These are phyloP conservation scores for Arrhopalites spinosus DNA, from an alignment of 2,888 invertebrate genomes.

Conservation along the genomic window DNA sequence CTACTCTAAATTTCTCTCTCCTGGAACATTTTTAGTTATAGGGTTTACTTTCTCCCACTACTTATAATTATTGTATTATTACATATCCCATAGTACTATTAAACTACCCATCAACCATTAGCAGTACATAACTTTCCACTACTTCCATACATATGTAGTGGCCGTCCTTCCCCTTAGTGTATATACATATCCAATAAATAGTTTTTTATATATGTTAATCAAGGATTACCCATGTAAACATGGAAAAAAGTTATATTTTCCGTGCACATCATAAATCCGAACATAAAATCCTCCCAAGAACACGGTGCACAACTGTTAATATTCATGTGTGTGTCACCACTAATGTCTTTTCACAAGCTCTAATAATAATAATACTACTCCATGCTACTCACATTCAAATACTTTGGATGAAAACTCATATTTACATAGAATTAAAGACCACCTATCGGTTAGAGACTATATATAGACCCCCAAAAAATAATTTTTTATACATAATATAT, in stretches of 20 bases:
- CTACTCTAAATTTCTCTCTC: slow-evolving; percentile 16
- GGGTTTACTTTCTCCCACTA: slow-evolving; percentile 17
- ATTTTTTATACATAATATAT: slow-evolving; percentile 7
- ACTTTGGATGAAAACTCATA: no score
- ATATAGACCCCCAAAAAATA: no score
- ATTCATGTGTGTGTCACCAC: neutral
- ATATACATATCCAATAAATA: neutral
- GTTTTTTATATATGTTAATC: slow-evolving; percentile 6
- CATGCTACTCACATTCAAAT: neutral
- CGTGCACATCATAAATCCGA: neutral
- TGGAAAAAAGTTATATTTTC: neutral
- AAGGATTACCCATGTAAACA: neutral
- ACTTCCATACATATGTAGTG: neutral
- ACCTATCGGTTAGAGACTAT: no score
- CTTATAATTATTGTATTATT: slow-evolving; percentile 29
- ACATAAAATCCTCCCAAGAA: neutral
- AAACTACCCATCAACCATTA: slow-evolving; percentile 7
- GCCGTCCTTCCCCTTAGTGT: no score
- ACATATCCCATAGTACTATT: slow-evolving; percentile 8
- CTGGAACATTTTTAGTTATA: slow-evolving; percentile 5
- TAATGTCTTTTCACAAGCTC: neutral
- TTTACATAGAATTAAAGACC: no score
- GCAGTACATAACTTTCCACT: neutral
- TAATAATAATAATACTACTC: no score
- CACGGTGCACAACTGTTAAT: neutral